phyloP scores from a whole-genome alignment of 2,113 vertebrate genomes.

The Toxostoma redivivum region DNA sequence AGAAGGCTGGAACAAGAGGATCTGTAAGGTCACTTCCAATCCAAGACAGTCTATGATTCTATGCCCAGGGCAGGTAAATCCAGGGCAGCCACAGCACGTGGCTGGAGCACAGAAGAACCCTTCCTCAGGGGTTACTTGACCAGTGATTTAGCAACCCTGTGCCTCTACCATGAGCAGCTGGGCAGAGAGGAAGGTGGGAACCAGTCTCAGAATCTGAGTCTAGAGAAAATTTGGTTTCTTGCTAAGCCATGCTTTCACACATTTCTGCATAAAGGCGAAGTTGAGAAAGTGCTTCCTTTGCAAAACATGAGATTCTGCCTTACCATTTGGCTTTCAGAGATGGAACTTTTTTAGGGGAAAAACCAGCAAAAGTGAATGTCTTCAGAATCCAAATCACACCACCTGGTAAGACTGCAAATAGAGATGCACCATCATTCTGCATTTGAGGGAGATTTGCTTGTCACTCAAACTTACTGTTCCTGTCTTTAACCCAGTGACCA shows the following conservation, averaged over 20 bases:
- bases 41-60: not conserved
- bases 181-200: not conserved
- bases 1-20: rapidly evolving
- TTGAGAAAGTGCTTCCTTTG: not conserved
- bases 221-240: not conserved
- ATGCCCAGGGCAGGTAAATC: rapidly evolving
- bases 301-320: not conserved
- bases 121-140: not conserved
- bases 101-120: not conserved
- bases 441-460: not conserved
- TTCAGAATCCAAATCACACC: not conserved
- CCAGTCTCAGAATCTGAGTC: not conserved
- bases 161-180: not conserved
- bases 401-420: not conserved
- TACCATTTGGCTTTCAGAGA: not conserved
- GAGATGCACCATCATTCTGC: not conserved
- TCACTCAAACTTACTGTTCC: not conserved
- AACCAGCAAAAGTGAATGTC: not conserved
- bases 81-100: rapidly evolving
- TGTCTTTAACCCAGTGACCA: not conserved
- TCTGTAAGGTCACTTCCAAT: not conserved
- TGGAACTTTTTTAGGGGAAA: not conserved
- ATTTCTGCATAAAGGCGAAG: not conserved
- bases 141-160: not conserved
- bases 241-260: not conserved